Evolutionary conservation across 2,797 vertebrate species (phyloP).

Genomic region (Pipistrellus pipistrellus): DNA sequence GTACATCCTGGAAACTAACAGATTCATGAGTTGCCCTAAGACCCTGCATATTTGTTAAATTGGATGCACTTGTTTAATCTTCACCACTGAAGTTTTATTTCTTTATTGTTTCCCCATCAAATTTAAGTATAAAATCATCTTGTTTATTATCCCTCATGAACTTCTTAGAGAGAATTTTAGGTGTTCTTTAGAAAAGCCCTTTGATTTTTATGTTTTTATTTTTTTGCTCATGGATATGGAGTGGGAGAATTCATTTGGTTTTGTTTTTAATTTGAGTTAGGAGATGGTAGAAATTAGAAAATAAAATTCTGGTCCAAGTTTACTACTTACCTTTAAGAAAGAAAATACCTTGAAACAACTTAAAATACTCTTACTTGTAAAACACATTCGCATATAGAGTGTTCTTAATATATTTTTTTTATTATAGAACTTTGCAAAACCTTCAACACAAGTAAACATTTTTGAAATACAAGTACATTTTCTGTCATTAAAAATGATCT

Average conservation of each 20-base stretch:
- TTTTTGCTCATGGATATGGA: neutral
- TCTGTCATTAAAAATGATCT: conserved; percentile 11
- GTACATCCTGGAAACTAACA: neutral
- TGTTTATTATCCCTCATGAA: neutral
- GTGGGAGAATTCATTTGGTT: neutral
- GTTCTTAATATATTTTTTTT: conserved; percentile 12
- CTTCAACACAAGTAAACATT: neutral
- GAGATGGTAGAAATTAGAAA: neutral
- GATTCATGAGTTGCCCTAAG: neutral
- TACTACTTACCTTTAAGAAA: neutral
- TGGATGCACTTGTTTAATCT: neutral
- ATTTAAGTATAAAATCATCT: neutral
- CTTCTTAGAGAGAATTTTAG: neutral
- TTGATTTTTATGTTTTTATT: neutral
- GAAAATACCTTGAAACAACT: neutral
- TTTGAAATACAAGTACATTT: conserved; percentile 34
- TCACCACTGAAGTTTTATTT: neutral
- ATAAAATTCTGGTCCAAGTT: neutral
- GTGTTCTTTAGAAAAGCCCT: neutral
- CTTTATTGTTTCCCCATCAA: conserved; percentile 15
- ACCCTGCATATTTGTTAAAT: neutral
- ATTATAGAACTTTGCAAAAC: neutral
- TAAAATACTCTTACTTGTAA: neutral
- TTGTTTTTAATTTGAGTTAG: neutral
- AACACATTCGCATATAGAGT: neutral